Conservation (phyloP, 2,797 vertebrate species). For the Cyprinella venusta region DNA sequence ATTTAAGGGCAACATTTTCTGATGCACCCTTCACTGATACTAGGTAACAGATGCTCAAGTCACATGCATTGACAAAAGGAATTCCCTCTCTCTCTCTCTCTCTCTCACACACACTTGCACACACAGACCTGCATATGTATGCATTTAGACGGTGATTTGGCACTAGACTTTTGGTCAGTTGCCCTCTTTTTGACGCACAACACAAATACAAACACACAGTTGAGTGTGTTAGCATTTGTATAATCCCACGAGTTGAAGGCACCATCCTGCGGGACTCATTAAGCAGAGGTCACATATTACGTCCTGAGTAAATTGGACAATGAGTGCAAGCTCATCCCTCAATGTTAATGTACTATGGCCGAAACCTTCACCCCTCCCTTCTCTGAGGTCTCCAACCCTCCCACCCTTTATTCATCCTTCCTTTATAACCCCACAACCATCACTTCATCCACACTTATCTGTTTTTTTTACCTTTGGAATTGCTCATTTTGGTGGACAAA, state of each 20-base stretch:
- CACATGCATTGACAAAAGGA: constrained; percentile 34
- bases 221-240: constrained; percentile 29
- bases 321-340: constrained; percentile 61
- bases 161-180: constrained; percentile 37
- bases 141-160: constrained; percentile 42
- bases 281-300: constrained; percentile 59
- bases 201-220: constrained; percentile 39
- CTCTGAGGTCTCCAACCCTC: constrained; percentile 70
- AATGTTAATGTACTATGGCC: constrained; percentile 61
- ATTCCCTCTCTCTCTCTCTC: neutral
- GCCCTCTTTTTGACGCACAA: constrained; percentile 45
- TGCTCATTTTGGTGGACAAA: constrained; percentile 56
- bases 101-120: constrained; percentile 1
- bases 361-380: constrained; percentile 67
- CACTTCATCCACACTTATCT: constrained; percentile 69
- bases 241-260: constrained; percentile 18
- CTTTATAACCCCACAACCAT: constrained; percentile 81
- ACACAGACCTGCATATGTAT: constrained; percentile 27
- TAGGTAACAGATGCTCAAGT: constrained; percentile 55
- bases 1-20: constrained; percentile 61
- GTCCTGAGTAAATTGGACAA: constrained; percentile 62
- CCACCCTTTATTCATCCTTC: constrained; percentile 67
- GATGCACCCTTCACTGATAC: constrained; percentile 51
- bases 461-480: constrained; percentile 64
- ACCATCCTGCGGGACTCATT: constrained; percentile 31